These are phyloP conservation scores for Microcebus tavaratra DNA, from an alignment of 2,113 vertebrate species.

Conservation along the genomic window DNA sequence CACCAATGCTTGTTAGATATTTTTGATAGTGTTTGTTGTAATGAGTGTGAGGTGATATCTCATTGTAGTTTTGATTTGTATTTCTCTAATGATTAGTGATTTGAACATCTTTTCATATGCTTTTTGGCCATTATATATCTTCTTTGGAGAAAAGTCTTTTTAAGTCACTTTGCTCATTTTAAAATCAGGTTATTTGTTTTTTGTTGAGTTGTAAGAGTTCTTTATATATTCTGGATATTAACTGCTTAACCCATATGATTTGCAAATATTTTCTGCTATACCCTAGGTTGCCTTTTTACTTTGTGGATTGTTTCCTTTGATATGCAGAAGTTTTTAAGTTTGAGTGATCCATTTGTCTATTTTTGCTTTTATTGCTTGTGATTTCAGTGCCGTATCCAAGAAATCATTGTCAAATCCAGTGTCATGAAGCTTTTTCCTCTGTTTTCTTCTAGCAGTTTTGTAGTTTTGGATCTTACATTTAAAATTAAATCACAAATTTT, in stretches of 20 bases:
- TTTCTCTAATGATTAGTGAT: neutral
- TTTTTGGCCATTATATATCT: neutral
- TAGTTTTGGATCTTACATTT: neutral
- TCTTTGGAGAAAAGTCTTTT: neutral
- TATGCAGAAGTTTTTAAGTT: neutral
- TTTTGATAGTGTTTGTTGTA: neutral
- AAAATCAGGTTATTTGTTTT: neutral
- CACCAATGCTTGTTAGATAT: neutral
- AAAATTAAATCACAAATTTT: neutral
- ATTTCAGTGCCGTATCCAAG: neutral
- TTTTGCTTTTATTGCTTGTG: neutral
- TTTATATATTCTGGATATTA: constrained; percentile 3
- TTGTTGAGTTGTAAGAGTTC: neutral
- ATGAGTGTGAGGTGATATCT: neutral
- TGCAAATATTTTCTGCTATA: neutral
- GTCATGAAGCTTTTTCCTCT: too few relatives aligned
- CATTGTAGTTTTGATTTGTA: neutral
- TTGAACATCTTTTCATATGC: neutral
- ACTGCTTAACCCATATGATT: neutral
- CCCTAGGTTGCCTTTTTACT: neutral
- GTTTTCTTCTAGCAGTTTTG: too few relatives aligned
- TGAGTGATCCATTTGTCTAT: neutral
- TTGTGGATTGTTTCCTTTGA: neutral
- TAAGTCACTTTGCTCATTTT: neutral
- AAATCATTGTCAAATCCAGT: neutral